Evolutionary conservation across 2,888 invertebrate species (phyloP), one percentile per base, ranked within the genome.

Genomic region (Drosophila neonasuta): DNA sequence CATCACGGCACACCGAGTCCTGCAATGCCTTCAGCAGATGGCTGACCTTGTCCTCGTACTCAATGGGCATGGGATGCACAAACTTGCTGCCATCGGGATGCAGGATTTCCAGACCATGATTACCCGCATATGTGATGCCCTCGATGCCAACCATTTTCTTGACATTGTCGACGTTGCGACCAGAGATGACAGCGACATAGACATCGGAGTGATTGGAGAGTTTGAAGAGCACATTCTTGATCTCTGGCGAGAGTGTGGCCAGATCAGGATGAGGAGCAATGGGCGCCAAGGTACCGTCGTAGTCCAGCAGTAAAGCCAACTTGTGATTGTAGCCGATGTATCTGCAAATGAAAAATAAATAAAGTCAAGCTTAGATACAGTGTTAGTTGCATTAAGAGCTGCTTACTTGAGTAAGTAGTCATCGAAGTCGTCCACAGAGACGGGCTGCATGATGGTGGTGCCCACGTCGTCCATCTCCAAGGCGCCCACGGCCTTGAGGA

Each of bases 11-110:
- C 3, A 96, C 95, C 91, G 95, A 95, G 89, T 96, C 96, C 88
- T 97, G 96, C 46, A 97, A 91, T 0, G 94, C 93, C 87, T 96
- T 95, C 79, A 96, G 93, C 39, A 97, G 91, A 60, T 93, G 93
- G 11, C 94, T 94, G 36, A 96, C 96, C 90, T 96, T 96, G 71
- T 94, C 95, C 83, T 96, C 95, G 77, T 95, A 94, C 85, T 96
- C 96, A 72, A 94, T 93, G 0, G 97, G 97, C 96, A 97, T 96
- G 0, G 97, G 97, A 90, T 97, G 97, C 0, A 96, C 96, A 88
- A 97, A 97, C 91, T 95, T 96, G 86, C 96, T 96, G 59, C 97
- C 97, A 86, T 97, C 97, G 0, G 97, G 96, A 90, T 97, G 97
- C 10, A 97, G 90, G 86, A 97, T 97, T 91, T 97, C 97, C 67